Evolutionary conservation across 1,140 invertebrate genomes (phyloP).

Genomic region (Temnothorax curvispinosus): DNA sequence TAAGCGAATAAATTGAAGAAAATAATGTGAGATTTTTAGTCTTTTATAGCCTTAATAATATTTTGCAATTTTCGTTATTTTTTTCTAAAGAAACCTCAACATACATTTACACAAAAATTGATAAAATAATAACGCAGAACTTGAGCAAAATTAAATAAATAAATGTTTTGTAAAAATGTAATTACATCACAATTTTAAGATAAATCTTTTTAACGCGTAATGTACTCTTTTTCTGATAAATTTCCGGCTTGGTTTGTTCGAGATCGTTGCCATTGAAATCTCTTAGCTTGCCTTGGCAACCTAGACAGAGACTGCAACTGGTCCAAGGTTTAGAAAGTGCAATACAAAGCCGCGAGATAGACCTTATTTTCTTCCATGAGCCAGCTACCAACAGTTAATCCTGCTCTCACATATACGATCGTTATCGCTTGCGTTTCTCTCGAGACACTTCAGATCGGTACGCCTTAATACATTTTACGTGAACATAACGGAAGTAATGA

Average conservation of each 20-base stretch:
- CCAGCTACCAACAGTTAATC: background rate
- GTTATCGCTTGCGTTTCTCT: slow-evolving; percentile 52
- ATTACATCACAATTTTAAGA: background rate
- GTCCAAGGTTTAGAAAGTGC: slow-evolving; percentile 70
- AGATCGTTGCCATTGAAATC: slow-evolving; percentile 16
- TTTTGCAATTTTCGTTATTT: background rate
- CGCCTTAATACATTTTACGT: slow-evolving; percentile 20
- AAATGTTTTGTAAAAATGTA: background rate
- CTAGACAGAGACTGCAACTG: slow-evolving; percentile 40
- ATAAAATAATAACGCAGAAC: background rate
- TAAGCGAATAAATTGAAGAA: background rate
- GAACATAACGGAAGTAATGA: background rate
- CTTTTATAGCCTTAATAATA: background rate
- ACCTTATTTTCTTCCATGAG: slow-evolving; percentile 35
- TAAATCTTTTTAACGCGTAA: background rate
- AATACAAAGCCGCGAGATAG: background rate
- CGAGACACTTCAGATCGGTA: slow-evolving; percentile 7
- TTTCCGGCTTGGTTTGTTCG: background rate
- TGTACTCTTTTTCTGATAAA: slow-evolving; percentile 20
- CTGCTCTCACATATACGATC: slow-evolving; percentile 27
- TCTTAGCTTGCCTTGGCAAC: background rate
- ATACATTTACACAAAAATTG: background rate
- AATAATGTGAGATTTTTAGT: background rate
- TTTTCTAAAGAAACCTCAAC: background rate
- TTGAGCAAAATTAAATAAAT: background rate